Evolutionary conservation across 2,113 vertebrate genomes (phyloP).

Genomic region (Corynorhinus townsendii): DNA sequence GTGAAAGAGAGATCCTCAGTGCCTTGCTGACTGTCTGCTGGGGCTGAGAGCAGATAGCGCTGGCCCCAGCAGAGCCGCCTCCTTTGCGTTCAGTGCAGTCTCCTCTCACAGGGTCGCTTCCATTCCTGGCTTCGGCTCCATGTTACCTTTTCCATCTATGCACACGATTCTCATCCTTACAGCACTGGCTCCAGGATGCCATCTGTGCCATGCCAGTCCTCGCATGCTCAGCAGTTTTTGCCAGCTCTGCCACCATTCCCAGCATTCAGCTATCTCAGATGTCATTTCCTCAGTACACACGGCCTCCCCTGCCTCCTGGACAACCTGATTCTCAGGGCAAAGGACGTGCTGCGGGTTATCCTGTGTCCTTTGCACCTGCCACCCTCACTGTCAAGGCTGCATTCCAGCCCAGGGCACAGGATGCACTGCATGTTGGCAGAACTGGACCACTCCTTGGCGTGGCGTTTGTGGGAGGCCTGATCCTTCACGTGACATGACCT

Average conservation of each 20-base stretch:
- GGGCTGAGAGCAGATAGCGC: background rate
- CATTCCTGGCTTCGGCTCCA: too few relatives aligned
- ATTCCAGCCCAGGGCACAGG: background rate
- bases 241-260: too few relatives aligned
- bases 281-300: background rate
- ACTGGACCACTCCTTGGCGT: background rate
- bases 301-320: background rate
- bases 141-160: too few relatives aligned
- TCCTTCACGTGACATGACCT: too few relatives aligned
- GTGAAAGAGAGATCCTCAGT: background rate
- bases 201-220: background rate
- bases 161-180: background rate
- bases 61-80: too few relatives aligned
- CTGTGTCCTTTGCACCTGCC: background rate
- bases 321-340: too few relatives aligned
- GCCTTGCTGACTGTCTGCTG: background rate
- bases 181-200: background rate
- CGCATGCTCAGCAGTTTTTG: rapidly evolving
- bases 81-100: background rate
- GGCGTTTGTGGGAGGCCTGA: background rate
- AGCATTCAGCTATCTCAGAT: background rate
- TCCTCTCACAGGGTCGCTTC: background rate
- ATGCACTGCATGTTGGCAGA: rapidly evolving
- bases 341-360: background rate
- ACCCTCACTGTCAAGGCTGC: too few relatives aligned